Evolutionary conservation across 2,888 invertebrate genomes (phyloP), one percentile per base, ranked within the genome.

Genomic region (Melitaea athalia): DNA sequence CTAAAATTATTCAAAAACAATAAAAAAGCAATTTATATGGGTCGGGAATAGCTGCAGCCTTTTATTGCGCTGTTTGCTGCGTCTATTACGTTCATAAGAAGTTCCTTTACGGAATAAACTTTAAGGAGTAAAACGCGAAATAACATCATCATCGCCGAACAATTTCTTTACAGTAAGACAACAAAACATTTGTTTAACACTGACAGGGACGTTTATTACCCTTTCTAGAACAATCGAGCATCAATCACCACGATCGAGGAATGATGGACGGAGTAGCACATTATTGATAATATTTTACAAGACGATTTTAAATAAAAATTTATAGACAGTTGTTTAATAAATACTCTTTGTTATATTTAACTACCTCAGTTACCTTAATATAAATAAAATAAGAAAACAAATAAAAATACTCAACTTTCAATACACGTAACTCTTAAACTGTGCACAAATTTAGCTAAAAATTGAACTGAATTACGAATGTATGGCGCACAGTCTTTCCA

Each of bases 231-330:
- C 68, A 65, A 70, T 68, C 43, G 59, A 43, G 17, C 65, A 68
- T 65, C 70, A 68, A 70, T 70, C 70, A 68, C 69, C 62, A 45
- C 31, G 50, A 65, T 63, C 65, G 50, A 59, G n/a, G 24, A 49
- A 61, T 61, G 55, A 66, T 60, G 33, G 60, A 66, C 53, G 52
- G 53, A 8, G 52, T 60, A 50, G 24, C 33, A 33, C 47, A 60
- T 59, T 59, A 60, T 65, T 45, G 52, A 52, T 60, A 52, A 45
- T 14, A 24, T 14, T 55, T 55, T 33, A 55, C 53, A 55, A 55
- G 33, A 33, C 33, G 33, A 7, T 14, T 31, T 53, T 12, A 17
- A 53, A 24, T 24, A 3, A 31, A 3, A 24, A 24, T 53, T 53
- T 53, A 24, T 53, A 12, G 53, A 53, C 31, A 11, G 53, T 24